phyloP scores from a whole-genome alignment of 2,888 invertebrate genomes.

The Dicycla oo region DNA sequence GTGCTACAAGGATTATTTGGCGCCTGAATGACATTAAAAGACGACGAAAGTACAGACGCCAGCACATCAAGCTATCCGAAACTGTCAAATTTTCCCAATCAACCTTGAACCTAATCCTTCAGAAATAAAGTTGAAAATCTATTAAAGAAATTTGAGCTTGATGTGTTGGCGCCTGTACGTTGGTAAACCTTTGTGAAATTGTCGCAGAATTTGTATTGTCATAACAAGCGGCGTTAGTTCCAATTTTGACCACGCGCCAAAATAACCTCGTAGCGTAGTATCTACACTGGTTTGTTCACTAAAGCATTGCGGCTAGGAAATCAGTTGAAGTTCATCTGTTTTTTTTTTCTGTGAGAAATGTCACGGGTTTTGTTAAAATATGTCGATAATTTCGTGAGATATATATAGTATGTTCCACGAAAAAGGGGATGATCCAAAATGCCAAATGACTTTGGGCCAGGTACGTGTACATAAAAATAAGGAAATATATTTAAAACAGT shows the following conservation, averaged over 20 bases:
- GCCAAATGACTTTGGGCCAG: no score
- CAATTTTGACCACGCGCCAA: background rate
- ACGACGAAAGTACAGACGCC: no score
- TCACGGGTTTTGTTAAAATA: background rate
- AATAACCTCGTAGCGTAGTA: background rate
- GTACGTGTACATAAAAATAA: no score
- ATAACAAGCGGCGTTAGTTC: background rate
- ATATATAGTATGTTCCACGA: background rate
- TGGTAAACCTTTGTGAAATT: background rate
- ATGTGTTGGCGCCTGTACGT: no score
- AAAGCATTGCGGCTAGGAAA: constrained; percentile 14
- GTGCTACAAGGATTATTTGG: background rate
- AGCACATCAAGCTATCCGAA: no score
- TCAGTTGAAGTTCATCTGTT: constrained; percentile 7
- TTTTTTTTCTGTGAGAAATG: background rate
- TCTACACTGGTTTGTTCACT: constrained; percentile 30
- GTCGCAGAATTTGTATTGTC: background rate
- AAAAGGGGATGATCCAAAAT: no score
- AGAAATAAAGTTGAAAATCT: no score
- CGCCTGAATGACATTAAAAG: background rate
- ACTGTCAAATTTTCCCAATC: no score
- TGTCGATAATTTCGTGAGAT: background rate
- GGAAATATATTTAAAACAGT: no score
- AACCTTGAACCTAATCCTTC: no score
- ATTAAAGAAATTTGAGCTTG: no score